These are phyloP conservation scores for Polypedilum pembai DNA, from an alignment of 1,140 invertebrate genomes.

Conservation along the genomic window DNA sequence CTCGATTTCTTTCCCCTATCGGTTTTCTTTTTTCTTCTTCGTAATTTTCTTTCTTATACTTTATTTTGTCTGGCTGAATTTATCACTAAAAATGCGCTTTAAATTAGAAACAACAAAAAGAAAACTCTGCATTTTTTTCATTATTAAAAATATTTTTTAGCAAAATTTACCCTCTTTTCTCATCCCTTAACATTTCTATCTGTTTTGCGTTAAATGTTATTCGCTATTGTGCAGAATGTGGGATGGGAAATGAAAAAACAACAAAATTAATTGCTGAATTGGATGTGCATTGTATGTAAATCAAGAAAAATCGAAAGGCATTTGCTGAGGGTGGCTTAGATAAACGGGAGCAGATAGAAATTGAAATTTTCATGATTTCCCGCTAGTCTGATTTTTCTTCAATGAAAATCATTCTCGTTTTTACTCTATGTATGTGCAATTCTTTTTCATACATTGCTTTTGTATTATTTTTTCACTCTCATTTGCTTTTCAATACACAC, in stretches of 20 bases:
- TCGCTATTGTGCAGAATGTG: too few species aligned
- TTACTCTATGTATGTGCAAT: background rate
- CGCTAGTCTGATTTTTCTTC: background rate
- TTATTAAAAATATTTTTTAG: background rate
- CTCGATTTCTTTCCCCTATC: background rate
- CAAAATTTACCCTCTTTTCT: too few species aligned
- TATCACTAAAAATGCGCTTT: background rate
- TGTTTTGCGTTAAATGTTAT: too few species aligned
- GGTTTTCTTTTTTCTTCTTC: background rate
- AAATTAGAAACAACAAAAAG: background rate
- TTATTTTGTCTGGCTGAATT: background rate
- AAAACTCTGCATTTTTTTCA: too few species aligned
- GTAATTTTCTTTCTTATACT: background rate
- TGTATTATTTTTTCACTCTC: background rate
- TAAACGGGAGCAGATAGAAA: background rate
- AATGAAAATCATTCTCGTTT: background rate
- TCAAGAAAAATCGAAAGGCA: background rate
- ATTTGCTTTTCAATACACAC: background rate
- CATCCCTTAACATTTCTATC: too few species aligned
- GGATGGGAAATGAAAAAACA: conserved; percentile 8
- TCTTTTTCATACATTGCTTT: background rate
- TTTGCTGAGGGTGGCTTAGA: background rate
- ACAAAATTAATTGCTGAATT: conserved; percentile 25
- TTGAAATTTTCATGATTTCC: background rate
- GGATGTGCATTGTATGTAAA: conserved; percentile 21